Evolutionary conservation across 2,888 invertebrate genomes (phyloP).

Genomic region (Tipula lateralis): DNA sequence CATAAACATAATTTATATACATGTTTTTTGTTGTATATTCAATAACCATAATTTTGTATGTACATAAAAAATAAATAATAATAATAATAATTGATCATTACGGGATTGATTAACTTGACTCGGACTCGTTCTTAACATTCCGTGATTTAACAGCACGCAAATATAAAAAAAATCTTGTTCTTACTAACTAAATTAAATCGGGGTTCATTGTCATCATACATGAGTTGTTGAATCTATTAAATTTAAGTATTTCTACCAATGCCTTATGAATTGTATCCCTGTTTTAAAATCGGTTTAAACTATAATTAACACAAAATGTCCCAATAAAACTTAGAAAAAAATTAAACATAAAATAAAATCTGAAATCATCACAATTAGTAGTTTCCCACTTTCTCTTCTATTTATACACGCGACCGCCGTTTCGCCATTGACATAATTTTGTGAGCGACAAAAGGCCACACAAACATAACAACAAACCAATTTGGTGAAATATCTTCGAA

Average conservation of each 20-base stretch:
- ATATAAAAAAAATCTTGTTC: neutral
- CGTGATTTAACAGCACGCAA: neutral
- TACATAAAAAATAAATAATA: neutral
- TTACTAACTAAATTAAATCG: neutral
- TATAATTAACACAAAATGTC: neutral
- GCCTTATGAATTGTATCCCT: neutral
- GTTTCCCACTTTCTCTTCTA: neutral
- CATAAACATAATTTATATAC: neutral
- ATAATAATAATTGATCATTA: neutral
- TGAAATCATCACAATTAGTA: neutral
- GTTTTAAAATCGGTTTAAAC: neutral
- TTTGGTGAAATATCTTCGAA: slow-evolving; percentile 55
- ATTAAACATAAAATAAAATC: neutral
- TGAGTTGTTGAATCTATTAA: neutral
- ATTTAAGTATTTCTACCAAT: neutral
- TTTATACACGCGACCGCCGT: neutral
- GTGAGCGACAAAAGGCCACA: slow-evolving; percentile 46
- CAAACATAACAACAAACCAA: slow-evolving; percentile 45
- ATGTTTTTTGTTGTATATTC: neutral
- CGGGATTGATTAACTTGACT: neutral
- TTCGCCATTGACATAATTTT: slow-evolving; percentile 36
- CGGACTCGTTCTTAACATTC: neutral
- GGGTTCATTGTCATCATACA: neutral
- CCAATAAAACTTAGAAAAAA: neutral
- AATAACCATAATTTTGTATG: neutral